A percentile compares a stretch with the other conserved stretches of the same genome.
These are phyloP conservation scores for Cuculus canorus DNA, from an alignment of 2,797 vertebrate species.

Conservation along the genomic window DNA sequence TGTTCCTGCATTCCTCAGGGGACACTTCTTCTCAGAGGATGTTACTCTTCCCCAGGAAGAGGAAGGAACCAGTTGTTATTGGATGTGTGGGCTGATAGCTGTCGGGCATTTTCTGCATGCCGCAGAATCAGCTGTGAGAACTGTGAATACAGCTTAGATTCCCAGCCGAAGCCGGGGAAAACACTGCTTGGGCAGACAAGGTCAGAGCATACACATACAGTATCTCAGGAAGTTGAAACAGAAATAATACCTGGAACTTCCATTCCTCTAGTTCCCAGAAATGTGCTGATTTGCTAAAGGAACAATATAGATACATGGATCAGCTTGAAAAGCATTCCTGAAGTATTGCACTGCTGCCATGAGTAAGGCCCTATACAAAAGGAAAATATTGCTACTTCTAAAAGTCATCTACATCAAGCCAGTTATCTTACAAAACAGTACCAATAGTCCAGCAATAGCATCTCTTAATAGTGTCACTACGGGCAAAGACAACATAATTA, in stretches of 20 bases:
- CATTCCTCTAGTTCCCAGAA: slow-evolving; percentile 53
- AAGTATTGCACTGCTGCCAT: not conserved
- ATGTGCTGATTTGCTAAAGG: slow-evolving; percentile 44
- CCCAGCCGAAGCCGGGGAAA: slow-evolving; percentile 17
- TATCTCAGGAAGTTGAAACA: slow-evolving; percentile 63
- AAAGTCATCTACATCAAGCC: not conserved
- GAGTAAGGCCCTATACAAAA: not conserved
- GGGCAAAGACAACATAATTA: not conserved
- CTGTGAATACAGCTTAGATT: slow-evolving; percentile 57
- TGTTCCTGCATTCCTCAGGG: slow-evolving; percentile 77
- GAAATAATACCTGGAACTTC: slow-evolving; percentile 72
- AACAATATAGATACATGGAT: slow-evolving; percentile 21
- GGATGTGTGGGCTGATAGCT: slow-evolving; percentile 76
- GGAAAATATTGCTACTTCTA: not conserved
- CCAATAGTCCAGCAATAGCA: not conserved
- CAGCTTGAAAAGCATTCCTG: slow-evolving; percentile 41
- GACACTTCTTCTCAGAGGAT: slow-evolving; percentile 77
- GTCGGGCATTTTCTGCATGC: slow-evolving; percentile 78
- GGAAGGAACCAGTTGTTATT: slow-evolving; percentile 82
- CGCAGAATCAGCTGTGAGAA: slow-evolving; percentile 79
- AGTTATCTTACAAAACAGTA: not conserved
- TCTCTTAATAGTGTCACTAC: not conserved
- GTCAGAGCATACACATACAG: slow-evolving; percentile 42
- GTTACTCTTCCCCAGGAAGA: slow-evolving; percentile 83
- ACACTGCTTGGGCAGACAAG: slow-evolving; percentile 42